Base-by-base conservation (phyloP, 1,140 invertebrate genomes). In the Temnothorax nylanderi region DNA sequence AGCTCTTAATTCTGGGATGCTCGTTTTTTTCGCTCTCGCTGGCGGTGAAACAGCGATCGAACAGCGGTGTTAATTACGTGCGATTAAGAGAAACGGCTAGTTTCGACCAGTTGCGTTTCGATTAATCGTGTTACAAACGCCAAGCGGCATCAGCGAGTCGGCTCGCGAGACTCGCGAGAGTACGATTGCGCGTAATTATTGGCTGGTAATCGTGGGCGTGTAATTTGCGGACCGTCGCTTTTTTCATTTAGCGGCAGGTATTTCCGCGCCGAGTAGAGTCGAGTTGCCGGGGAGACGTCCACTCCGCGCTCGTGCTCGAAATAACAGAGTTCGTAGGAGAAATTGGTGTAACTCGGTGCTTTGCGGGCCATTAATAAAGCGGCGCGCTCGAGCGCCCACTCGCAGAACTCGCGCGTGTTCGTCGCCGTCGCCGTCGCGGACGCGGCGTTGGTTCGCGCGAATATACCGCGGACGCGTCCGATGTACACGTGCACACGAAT, bases 341-440 rank as follows among this genome's bases (percentile, higher is more conserved):
- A 89, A 75, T 90, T 90, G 87, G 85, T 88, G 78, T 87, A 88
- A 89, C 87, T 87, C 78, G 85, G 67, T 47, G 88, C 84, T 89
- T 86, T 89, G 89, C 87, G 76, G 75, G 85, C 89, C 89, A 89
- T 90, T 90, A 90, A 90, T 89, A 90, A 90, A 90, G 87, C 85
- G 69, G 85, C 49, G 26, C 26, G 65, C 64, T 54, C 60, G 62
- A 56, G 60, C 65, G 51, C 18, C 84, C 76, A 56, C 85, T 87
- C 87, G 51, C 21, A 47, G 62, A 74, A 85, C 72, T 74, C 88
- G 80, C 84, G 78, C 76, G 87, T 75, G 75, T 86, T 60, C 58
- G 41, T 32, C 41, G 65, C 6, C 41, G 64, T 13, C 34, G 62
- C n/a, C 34, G 62, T 71, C 67, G 10, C 10, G n/a, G n/a, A n/a